Conservation (phyloP, 2,113 vertebrate genomes). For the Phylloscopus whistleri region DNA sequence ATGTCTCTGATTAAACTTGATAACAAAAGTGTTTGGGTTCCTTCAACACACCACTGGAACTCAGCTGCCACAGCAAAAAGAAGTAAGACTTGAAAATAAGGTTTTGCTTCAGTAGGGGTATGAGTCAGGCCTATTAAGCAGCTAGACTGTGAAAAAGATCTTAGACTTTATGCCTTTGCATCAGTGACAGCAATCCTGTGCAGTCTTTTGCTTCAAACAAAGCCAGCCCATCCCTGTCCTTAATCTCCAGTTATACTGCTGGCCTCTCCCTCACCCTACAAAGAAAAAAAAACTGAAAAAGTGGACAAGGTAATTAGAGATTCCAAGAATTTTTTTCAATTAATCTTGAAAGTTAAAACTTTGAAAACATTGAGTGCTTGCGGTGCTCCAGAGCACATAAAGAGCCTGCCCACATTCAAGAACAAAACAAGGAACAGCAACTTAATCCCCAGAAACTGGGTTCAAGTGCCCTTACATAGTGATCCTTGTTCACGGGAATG, state of each 20-base stretch:
- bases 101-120: neutral
- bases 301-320: neutral
- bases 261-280: neutral
- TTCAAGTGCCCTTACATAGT: neutral
- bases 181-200: neutral
- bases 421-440: neutral
- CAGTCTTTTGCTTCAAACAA: neutral
- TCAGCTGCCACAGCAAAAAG: neutral
- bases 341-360: neutral
- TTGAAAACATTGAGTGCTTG: neutral
- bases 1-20: neutral
- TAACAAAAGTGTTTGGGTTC: neutral
- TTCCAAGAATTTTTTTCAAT: neutral
- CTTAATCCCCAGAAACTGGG: neutral
- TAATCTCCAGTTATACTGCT: neutral
- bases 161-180: neutral
- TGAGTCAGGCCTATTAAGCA: neutral
- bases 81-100: neutral
- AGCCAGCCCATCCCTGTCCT: neutral
- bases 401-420: neutral
- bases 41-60: neutral
- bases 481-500: neutral
- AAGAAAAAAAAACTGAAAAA: neutral
- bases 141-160: neutral
- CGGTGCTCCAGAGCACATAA: neutral